These are phyloP conservation scores for Fukomys damarensis DNA, from an alignment of 2,113 vertebrate genomes.

Conservation along the genomic window DNA sequence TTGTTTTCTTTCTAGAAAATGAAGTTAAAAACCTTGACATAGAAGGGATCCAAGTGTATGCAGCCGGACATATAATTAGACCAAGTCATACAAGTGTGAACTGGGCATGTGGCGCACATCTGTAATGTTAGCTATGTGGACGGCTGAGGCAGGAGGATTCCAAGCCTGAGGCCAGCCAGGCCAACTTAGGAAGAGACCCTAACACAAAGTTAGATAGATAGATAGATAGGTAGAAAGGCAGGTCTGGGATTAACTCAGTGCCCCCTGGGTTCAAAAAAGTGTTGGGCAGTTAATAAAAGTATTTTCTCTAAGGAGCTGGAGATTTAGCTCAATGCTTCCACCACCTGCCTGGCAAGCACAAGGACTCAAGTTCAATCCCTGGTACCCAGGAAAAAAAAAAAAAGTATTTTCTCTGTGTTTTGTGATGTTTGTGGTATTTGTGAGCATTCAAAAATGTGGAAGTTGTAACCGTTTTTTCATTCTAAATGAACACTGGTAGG, in stretches of 20 bases:
- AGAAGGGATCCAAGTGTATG: neutral
- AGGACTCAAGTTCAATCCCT: too few species aligned
- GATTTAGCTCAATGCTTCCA: too few species aligned
- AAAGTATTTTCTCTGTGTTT: neutral
- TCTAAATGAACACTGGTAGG: neutral
- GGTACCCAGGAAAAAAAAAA: too few species aligned
- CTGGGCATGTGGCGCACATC: neutral
- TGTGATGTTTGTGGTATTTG: neutral
- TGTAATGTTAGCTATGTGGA: neutral
- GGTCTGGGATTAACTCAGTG: neutral
- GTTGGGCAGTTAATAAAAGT: neutral
- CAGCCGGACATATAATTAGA: neutral
- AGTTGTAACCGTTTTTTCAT: neutral
- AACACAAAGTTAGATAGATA: neutral
- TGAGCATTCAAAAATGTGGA: neutral
- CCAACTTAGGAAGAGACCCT: neutral
- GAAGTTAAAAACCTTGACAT: neutral
- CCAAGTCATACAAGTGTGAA: neutral
- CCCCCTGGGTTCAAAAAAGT: neutral
- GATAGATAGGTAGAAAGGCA: neutral
- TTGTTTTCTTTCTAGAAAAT: neutral
- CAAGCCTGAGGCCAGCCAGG: neutral
- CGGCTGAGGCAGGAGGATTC: neutral
- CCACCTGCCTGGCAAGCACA: too few species aligned
- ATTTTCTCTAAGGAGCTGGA: neutral